Evolutionary conservation across 2,888 invertebrate species (phyloP).

Genomic region (Oligia latruncula): DNA sequence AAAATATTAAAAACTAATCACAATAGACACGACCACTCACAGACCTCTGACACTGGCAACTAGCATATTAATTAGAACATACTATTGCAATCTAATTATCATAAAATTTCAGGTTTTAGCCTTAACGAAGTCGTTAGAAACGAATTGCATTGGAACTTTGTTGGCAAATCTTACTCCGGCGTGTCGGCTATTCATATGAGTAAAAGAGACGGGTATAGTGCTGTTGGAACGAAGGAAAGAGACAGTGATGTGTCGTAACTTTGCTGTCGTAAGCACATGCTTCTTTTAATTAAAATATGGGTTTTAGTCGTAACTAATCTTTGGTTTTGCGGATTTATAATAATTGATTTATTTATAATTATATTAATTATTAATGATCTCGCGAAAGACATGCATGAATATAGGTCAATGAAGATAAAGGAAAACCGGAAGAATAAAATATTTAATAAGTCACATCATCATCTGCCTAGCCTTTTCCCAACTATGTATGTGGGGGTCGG

Average conservation of each 20-base stretch:
- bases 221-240: slow-evolving; percentile 34
- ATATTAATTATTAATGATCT: slow-evolving; percentile 1
- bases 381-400: not conserved
- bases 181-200: slow-evolving; percentile 69
- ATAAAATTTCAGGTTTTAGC: slow-evolving; percentile 89
- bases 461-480: too few relatives aligned
- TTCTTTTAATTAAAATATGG: slow-evolving; percentile 75
- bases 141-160: slow-evolving; percentile 79
- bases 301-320: slow-evolving; percentile 66
- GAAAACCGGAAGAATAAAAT: not conserved
- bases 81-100: slow-evolving; percentile 87
- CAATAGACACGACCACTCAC: slow-evolving; percentile 84
- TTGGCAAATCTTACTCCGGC: slow-evolving; percentile 79
- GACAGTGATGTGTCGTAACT: slow-evolving; percentile 77
- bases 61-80: slow-evolving; percentile 85
- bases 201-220: slow-evolving; percentile 72
- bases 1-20: slow-evolving; percentile 63
- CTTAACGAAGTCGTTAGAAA: slow-evolving; percentile 83
- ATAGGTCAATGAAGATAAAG: not conserved
- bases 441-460: too few relatives aligned
- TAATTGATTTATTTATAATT: slow-evolving; percentile 32
- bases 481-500: too few relatives aligned
- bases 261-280: slow-evolving; percentile 76
- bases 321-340: slow-evolving; percentile 56
- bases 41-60: slow-evolving; percentile 80